These are phyloP conservation scores for Eilema griseolum DNA, from an alignment of 2,888 invertebrate species.

Conservation along the genomic window DNA sequence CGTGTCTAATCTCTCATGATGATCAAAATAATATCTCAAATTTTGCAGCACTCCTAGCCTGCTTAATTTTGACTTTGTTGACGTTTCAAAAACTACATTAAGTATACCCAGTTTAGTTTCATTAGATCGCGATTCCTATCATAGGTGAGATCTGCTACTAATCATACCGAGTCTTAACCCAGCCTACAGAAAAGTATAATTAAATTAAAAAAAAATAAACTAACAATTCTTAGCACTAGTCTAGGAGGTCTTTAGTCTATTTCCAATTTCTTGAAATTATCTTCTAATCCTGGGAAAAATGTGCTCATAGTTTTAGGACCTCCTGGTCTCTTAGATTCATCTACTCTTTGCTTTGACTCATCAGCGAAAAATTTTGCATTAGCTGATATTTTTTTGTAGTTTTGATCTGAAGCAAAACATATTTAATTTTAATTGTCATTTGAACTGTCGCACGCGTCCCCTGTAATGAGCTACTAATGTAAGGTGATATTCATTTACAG, in stretches of 20 bases:
- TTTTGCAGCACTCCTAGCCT: too few relatives aligned
- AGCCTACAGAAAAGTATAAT: background rate
- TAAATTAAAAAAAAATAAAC: background rate
- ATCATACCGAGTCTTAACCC: background rate
- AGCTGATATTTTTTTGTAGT: slow-evolving; percentile 60
- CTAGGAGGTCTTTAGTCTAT: slow-evolving; percentile 58
- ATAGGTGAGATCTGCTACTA: background rate
- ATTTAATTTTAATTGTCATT: background rate
- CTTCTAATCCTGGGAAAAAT: slow-evolving; percentile 66
- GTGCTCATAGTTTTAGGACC: slow-evolving; percentile 60
- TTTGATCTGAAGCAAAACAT: slow-evolving; percentile 59
- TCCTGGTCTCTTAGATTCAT: slow-evolving; percentile 63
- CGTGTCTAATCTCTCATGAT: too few relatives aligned
- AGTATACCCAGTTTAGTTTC: background rate
- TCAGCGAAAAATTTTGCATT: slow-evolving; percentile 63
- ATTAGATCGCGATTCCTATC: background rate
- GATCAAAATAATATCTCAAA: too few relatives aligned
- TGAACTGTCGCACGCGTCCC: too few relatives aligned
- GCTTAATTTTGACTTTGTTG: too few relatives aligned
- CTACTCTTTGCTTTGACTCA: slow-evolving; percentile 65
- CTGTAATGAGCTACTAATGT: too few relatives aligned
- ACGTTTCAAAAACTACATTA: too few relatives aligned
- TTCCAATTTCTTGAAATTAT: slow-evolving; percentile 64
- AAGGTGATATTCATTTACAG: background rate
- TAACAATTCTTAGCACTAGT: background rate